Percentiles rank a stretch among this genome's conserved stretches.
These are phyloP conservation scores for Aphidius ervi DNA, from an alignment of 1,140 invertebrate genomes.

Conservation along the genomic window DNA sequence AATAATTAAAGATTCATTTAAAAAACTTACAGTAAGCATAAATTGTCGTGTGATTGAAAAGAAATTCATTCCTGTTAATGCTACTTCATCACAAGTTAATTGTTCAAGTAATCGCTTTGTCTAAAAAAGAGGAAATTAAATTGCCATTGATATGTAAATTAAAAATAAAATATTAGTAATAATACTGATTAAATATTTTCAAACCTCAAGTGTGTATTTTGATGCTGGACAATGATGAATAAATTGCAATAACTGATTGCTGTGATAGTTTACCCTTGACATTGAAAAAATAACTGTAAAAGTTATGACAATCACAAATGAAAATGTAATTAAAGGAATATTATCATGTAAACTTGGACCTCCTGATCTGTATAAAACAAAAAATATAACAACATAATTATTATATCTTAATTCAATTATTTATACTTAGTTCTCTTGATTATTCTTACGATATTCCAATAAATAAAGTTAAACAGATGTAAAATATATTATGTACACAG, in stretches of 20 bases:
- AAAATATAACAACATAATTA: conserved; percentile 9
- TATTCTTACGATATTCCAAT: conserved; percentile 64
- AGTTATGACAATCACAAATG: conserved; percentile 57
- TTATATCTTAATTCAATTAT: neutral
- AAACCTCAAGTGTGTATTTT: conserved; percentile 57
- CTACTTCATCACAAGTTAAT: conserved; percentile 57
- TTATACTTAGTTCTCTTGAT: too few species aligned
- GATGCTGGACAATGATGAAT: conserved; percentile 58
- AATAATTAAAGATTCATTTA: neutral
- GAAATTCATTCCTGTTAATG: conserved; percentile 60
- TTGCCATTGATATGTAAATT: neutral
- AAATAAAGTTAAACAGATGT: conserved; percentile 69
- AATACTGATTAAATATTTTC: conserved; percentile 4
- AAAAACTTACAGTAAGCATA: conserved; percentile 58
- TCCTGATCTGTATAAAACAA: conserved; percentile 23
- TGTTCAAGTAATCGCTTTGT: conserved; percentile 59
- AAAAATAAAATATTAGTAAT: conserved; percentile 1
- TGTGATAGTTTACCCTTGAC: conserved; percentile 63
- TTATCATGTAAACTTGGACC: conserved; percentile 32
- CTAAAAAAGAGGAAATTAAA: conserved; percentile 36
- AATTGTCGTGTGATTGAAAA: conserved; percentile 62
- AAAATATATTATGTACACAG: conserved; percentile 68
- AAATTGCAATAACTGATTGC: conserved; percentile 53
- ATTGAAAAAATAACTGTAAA: conserved; percentile 56
- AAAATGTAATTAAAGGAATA: conserved; percentile 63